Percentiles rank a stretch among this genome's conserved stretches.
Evolutionary conservation across 2,797 vertebrate genomes (phyloP).

Genomic region (Cyprinodon diabolis): DNA sequence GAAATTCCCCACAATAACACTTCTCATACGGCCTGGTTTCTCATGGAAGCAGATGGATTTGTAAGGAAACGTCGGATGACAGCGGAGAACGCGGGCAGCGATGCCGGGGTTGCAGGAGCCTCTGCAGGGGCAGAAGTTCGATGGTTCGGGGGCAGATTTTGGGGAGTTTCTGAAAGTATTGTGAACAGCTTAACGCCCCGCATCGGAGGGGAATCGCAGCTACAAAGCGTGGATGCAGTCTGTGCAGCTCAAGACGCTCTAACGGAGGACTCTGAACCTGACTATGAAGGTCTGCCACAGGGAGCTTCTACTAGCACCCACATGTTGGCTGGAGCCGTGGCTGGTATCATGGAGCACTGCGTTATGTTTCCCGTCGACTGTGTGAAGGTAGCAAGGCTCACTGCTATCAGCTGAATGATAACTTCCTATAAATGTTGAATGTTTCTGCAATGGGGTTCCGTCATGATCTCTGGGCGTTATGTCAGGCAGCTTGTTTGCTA

Average conservation of each 20-base stretch:
- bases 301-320: conserved; percentile 93
- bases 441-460: not conserved
- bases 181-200: conserved; percentile 82
- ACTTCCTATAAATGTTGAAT: not conserved
- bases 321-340: conserved; percentile 95
- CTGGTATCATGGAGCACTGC: conserved; percentile 97
- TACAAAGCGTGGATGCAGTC: conserved; percentile 67
- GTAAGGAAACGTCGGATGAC: conserved; percentile 80
- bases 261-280: conserved; percentile 71
- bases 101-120: conserved; percentile 81
- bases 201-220: conserved; percentile 80
- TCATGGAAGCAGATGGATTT: conserved; percentile 84
- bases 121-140: conserved; percentile 85
- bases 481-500: conserved; percentile 38
- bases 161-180: conserved; percentile 85
- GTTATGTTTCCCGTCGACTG: conserved; percentile 98
- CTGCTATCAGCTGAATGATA: not conserved
- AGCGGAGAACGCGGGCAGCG: conserved; percentile 76
- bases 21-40: conserved; percentile 42
- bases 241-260: conserved; percentile 58
- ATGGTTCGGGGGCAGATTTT: conserved; percentile 82
- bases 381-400: conserved; percentile 86
- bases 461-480: not conserved
- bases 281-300: conserved; percentile 93
- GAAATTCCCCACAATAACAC: conserved; percentile 14